Conservation (phyloP, 2,888 invertebrate species). For the Hyalella azteca region DNA sequence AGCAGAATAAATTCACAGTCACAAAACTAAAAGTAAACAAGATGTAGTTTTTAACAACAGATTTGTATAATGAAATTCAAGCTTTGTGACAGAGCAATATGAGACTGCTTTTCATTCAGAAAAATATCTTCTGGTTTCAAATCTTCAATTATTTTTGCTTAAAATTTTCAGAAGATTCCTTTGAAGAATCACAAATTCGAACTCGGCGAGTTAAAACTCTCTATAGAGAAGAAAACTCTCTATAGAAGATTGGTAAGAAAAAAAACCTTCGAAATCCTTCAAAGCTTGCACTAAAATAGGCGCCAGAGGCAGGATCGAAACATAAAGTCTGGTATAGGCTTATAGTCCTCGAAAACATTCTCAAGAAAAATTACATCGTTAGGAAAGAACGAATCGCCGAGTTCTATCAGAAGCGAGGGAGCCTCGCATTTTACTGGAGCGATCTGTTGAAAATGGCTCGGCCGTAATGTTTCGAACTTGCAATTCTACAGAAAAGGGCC, state of each 20-base stretch:
- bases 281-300: not conserved
- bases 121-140: too few relatives aligned
- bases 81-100: too few relatives aligned
- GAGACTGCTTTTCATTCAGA: too few relatives aligned
- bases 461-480: constrained; percentile 19
- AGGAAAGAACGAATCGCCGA: constrained; percentile 2
- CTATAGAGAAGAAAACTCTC: too few relatives aligned
- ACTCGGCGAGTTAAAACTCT: too few relatives aligned
- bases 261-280: not conserved
- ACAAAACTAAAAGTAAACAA: too few relatives aligned
- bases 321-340: not conserved
- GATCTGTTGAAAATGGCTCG: not conserved
- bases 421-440: not conserved
- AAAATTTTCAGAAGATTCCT: too few relatives aligned
- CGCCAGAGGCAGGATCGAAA: not conserved
- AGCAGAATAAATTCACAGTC: too few relatives aligned
- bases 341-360: not conserved
- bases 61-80: too few relatives aligned
- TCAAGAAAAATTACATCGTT: constrained; percentile 14
- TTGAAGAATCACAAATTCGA: not conserved
- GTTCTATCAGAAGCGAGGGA: constrained; percentile 17
- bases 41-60: too few relatives aligned
- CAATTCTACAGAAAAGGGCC: not conserved
- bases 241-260: too few relatives aligned
- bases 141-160: too few relatives aligned